phyloP scores from a whole-genome alignment of 1,140 invertebrate species.

The Varroa destructor region DNA sequence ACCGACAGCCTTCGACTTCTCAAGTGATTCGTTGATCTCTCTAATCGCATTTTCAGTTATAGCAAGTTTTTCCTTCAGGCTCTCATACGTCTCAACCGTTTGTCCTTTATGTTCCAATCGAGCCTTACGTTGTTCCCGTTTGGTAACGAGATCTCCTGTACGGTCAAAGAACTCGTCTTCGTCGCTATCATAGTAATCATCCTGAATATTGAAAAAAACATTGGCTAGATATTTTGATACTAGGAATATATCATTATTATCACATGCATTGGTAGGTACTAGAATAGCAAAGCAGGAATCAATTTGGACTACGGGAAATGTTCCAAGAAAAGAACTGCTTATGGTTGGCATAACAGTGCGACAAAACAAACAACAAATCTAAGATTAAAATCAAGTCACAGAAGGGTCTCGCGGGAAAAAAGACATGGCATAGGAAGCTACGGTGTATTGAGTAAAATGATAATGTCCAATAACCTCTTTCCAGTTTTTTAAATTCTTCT shows the following conservation, averaged over 20 bases:
- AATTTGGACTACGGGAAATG: no score
- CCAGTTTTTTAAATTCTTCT: conserved; percentile 6
- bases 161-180: conserved; percentile 90
- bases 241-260: no score
- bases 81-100: conserved; percentile 60
- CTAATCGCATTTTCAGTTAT: conserved; percentile 48
- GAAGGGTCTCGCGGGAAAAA: not conserved
- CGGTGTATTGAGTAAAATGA: not conserved
- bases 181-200: conserved; percentile 91
- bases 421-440: not conserved
- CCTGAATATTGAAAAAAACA: conserved; percentile 48
- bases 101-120: conserved; percentile 49
- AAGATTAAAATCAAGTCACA: no score
- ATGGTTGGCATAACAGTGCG: no score
- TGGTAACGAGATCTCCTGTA: conserved; percentile 79
- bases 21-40: conserved; percentile 49
- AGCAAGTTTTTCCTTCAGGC: conserved; percentile 57
- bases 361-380: no score
- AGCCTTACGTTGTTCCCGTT: conserved; percentile 63
- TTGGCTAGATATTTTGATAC: conserved; percentile 51
- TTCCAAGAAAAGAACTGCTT: no score
- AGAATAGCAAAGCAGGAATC: not conserved
- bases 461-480: conserved; percentile 1
- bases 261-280: conserved; percentile 43
- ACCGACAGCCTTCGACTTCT: conserved; percentile 39